These are phyloP conservation scores for Hydriomena furcata DNA, from an alignment of 2,888 invertebrate genomes.

Conservation along the genomic window DNA sequence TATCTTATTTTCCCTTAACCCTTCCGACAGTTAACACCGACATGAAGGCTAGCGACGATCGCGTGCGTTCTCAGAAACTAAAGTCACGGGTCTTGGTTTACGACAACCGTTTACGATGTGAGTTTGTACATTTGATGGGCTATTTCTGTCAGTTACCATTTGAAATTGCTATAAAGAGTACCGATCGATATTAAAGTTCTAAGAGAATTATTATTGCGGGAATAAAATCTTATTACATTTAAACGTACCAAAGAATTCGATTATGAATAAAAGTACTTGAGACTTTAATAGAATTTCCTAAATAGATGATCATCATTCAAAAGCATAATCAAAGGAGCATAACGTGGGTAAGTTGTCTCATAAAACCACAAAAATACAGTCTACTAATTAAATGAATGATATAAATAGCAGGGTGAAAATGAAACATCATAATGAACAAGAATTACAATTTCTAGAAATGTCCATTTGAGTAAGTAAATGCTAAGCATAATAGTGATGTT, in stretches of 20 bases:
- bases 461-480: constrained; percentile 14
- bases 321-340: not conserved
- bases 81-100: constrained; percentile 14
- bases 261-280: too few species aligned
- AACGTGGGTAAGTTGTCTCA: not conserved
- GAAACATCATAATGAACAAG: constrained; percentile 1
- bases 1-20: too few species aligned
- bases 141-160: constrained; percentile 10
- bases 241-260: too few species aligned
- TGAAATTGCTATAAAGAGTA: constrained; percentile 2
- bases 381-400: constrained; percentile 1
- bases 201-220: not conserved
- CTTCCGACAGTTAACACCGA: constrained; percentile 10
- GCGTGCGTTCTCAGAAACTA: constrained; percentile 13
- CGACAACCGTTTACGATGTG: constrained; percentile 21
- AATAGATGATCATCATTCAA: too few species aligned
- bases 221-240: too few species aligned
- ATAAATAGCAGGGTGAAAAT: constrained; percentile 2
- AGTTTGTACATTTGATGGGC: constrained; percentile 18
- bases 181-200: not conserved
- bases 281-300: too few species aligned
- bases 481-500: constrained; percentile 31
- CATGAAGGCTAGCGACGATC: constrained; percentile 3
- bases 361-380: constrained; percentile 5
- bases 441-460: constrained; percentile 13